Evolutionary conservation across 2,797 vertebrate species (phyloP).

Genomic region (Pangasius sanitwongsei): DNA sequence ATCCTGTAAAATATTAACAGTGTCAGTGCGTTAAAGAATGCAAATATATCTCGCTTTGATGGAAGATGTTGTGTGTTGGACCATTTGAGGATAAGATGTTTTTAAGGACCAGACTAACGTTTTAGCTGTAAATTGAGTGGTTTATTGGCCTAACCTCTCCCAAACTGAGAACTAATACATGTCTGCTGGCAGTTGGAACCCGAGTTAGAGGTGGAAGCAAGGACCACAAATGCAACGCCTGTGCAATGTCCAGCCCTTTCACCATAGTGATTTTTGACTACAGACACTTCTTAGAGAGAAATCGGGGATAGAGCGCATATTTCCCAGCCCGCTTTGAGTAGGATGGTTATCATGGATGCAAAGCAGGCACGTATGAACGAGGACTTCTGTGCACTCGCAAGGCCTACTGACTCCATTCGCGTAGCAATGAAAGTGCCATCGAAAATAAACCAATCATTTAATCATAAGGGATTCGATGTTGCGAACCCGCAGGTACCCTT

Average conservation of each 20-base stretch:
- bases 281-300: not conserved
- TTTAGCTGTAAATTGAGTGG: not conserved
- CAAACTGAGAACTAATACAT: not conserved
- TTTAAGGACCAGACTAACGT: not conserved
- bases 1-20: slow-evolving; percentile 2
- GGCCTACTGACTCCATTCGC: too few species aligned
- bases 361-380: not conserved
- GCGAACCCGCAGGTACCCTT: not conserved
- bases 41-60: not conserved
- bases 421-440: not conserved
- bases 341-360: not conserved
- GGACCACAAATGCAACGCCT: not conserved
- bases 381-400: not conserved
- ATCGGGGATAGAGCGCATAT: not conserved
- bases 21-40: not conserved
- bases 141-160: not conserved
- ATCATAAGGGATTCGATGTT: not conserved
- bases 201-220: not conserved
- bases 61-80: not conserved
- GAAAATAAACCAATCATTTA: not conserved
- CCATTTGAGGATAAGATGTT: not conserved
- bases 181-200: not conserved
- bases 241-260: not conserved
- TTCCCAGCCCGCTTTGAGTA: not conserved
- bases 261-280: not conserved